phyloP scores from a whole-genome alignment of 2,888 invertebrate genomes.

The Agriopis marginaria region DNA sequence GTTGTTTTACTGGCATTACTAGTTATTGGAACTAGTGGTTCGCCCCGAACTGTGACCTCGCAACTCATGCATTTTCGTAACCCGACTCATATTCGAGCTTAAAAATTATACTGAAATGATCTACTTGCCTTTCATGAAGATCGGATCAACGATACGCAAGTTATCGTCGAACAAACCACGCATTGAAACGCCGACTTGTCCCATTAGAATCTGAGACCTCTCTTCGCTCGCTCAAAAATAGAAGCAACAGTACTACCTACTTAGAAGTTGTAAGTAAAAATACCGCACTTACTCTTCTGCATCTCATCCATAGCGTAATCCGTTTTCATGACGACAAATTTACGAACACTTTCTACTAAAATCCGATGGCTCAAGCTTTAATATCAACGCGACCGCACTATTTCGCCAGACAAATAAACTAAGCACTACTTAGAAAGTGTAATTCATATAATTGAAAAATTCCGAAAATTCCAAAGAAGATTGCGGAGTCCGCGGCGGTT shows the following conservation, averaged over 20 bases:
- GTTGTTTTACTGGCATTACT: neutral
- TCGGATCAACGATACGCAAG: too few relatives aligned
- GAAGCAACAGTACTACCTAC: neutral
- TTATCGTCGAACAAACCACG: too few relatives aligned
- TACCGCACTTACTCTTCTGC: slow-evolving; percentile 80
- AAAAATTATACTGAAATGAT: too few relatives aligned
- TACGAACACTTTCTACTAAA: slow-evolving; percentile 69
- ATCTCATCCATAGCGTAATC: slow-evolving; percentile 85
- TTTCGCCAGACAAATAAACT: slow-evolving; percentile 62
- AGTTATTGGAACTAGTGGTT: too few relatives aligned
- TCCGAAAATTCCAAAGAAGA: slow-evolving; percentile 54
- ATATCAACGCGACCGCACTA: slow-evolving; percentile 65
- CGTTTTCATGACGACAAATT: slow-evolving; percentile 78
- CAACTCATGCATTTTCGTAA: too few relatives aligned
- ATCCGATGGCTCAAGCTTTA: slow-evolving; percentile 59
- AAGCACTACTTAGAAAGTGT: slow-evolving; percentile 65
- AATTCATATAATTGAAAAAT: slow-evolving; percentile 72
- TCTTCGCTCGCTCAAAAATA: neutral
- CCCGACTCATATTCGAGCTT: too few relatives aligned
- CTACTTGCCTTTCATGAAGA: too few relatives aligned
- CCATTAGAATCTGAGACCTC: too few relatives aligned
- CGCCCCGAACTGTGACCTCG: too few relatives aligned
- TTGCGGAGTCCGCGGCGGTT: slow-evolving; percentile 21
- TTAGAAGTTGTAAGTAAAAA: slow-evolving; percentile 8
- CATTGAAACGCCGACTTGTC: too few relatives aligned